A percentile compares a stretch with the other conserved stretches of the same genome.
Evolutionary conservation across 2,797 vertebrate genomes (phyloP).

Genomic region (Oryzias sinensis): DNA sequence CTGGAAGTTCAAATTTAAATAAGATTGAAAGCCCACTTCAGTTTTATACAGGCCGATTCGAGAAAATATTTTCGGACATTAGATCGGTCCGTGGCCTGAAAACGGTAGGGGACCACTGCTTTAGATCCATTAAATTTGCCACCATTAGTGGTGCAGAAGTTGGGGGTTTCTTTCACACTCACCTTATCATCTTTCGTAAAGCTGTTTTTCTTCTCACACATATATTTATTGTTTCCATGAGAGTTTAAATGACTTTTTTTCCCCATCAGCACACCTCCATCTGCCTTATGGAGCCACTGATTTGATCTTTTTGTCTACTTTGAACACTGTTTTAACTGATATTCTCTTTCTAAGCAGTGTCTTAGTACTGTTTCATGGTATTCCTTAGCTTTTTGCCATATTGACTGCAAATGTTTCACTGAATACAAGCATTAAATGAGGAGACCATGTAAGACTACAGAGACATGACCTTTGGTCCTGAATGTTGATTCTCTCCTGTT

Average conservation of each 20-base stretch:
- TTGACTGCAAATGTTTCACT: conserved; percentile 15
- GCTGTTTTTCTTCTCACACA: conserved; percentile 36
- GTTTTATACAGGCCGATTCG: no score
- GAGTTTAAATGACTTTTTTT: conserved; percentile 61
- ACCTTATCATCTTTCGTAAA: conserved; percentile 6
- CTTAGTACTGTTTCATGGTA: conserved; percentile 56
- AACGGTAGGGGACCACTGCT: no score
- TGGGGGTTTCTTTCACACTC: conserved; percentile 1
- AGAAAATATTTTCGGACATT: no score
- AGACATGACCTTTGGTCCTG: conserved; percentile 54
- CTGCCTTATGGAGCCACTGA: conserved; percentile 55
- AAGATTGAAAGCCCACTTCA: no score
- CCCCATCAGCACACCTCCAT: conserved; percentile 58
- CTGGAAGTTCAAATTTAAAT: no score
- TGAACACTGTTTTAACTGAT: conserved; percentile 32
- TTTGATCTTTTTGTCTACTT: conserved; percentile 53
- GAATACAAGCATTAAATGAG: conserved; percentile 21
- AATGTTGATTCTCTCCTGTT: conserved; percentile 62
- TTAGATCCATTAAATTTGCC: no score
- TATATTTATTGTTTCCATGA: conserved; percentile 38
- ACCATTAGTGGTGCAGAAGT: no score
- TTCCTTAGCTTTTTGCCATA: conserved; percentile 18
- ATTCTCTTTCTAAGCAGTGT: conserved; percentile 46
- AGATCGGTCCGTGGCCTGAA: no score
- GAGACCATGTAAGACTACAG: conserved; percentile 54